Conservation (phyloP, 1,140 invertebrate species). For the Vollenhovia emeryi region DNA sequence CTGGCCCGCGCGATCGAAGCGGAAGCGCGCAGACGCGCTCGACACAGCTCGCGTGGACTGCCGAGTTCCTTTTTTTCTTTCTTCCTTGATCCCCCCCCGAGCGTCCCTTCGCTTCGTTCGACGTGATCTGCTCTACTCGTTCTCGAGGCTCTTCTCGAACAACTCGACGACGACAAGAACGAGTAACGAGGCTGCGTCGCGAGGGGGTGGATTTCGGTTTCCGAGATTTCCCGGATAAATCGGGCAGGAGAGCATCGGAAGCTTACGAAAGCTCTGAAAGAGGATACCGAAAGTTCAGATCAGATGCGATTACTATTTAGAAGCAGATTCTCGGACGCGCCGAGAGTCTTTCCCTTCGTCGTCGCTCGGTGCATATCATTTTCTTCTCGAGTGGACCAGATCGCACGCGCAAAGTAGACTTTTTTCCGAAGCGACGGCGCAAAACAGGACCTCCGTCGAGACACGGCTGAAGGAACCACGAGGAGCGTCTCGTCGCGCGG, state of each 20-base stretch:
- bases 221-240: background rate
- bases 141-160: background rate
- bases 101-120: background rate
- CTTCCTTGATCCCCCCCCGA: background rate
- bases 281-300: background rate
- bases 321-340: background rate
- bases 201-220: background rate
- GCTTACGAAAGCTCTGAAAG: background rate
- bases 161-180: background rate
- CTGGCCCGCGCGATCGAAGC: background rate
- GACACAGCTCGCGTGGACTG: background rate
- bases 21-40: slow-evolving; percentile 11
- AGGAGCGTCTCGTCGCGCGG: background rate
- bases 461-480: background rate
- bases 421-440: background rate
- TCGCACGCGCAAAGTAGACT: background rate
- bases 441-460: background rate
- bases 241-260: background rate
- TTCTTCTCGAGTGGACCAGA: background rate
- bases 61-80: background rate
- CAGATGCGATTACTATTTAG: background rate
- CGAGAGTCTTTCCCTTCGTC: no score
- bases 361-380: background rate
- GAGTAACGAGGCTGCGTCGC: background rate
- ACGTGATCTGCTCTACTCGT: background rate